phyloP scores from a whole-genome alignment of 1,140 invertebrate species.

The Doryteuthis pealeii region DNA sequence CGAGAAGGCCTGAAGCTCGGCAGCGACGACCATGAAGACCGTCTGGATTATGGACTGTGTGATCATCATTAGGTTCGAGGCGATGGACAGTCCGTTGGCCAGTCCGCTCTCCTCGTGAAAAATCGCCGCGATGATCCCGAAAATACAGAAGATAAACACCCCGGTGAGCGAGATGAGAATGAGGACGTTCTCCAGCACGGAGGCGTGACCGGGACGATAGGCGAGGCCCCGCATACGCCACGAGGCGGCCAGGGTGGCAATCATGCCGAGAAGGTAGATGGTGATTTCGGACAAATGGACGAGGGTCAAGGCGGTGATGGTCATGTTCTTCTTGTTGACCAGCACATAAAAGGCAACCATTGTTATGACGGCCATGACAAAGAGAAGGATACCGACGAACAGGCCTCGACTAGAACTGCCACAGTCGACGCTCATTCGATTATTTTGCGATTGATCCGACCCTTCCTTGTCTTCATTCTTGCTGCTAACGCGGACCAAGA shows the following conservation, averaged over 20 bases:
- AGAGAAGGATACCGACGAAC: conserved; percentile 83
- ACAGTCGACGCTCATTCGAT: conserved; percentile 63
- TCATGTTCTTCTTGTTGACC: conserved; percentile 14
- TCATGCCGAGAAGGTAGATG: conserved; percentile 36
- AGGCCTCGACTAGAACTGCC: conserved; percentile 83
- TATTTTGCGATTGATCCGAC: neutral
- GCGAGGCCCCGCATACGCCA: conserved; percentile 81
- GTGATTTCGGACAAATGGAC: conserved; percentile 37
- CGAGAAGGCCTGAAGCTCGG: conserved; percentile 77
- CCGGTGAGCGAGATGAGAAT: conserved; percentile 89
- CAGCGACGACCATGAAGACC: conserved; percentile 71
- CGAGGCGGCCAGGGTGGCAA: conserved; percentile 34
- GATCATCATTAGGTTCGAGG: conserved; percentile 65
- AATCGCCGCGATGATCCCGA: conserved; percentile 85
- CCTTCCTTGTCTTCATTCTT: conserved; percentile 22
- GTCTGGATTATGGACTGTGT: conserved; percentile 88
- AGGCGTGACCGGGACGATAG: conserved; percentile 81
- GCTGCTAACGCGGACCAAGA: conserved; percentile 4
- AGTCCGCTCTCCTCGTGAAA: conserved; percentile 64
- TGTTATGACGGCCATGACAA: conserved; percentile 88
- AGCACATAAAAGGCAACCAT: conserved; percentile 89
- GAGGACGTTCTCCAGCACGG: conserved; percentile 85
- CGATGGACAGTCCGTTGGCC: conserved; percentile 29
- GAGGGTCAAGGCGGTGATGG: conserved; percentile 32
- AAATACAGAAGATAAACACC: conserved; percentile 87